Conservation (phyloP, 2,113 vertebrate genomes). For the Sinocyclocheilus maitianheensis region DNA sequence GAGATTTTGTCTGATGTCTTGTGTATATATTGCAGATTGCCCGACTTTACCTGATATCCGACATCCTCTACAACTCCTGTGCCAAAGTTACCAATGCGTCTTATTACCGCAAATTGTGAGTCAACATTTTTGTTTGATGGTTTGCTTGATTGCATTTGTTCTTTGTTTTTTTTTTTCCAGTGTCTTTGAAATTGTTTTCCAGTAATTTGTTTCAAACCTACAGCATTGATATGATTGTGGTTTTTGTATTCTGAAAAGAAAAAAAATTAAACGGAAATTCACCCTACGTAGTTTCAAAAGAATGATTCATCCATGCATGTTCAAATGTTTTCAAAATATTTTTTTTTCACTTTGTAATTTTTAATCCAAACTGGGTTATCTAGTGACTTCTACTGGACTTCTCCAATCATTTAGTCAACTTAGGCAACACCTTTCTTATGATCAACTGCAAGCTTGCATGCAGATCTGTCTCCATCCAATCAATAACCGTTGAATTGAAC, state of each 20-base stretch:
- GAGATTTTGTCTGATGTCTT: background rate
- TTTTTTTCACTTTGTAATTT: too few species aligned
- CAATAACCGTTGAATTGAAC: background rate
- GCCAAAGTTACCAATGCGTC: slow-evolving; percentile 81
- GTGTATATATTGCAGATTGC: slow-evolving; percentile 68
- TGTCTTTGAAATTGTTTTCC: background rate
- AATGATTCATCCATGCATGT: too few species aligned
- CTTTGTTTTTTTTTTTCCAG: too few species aligned
- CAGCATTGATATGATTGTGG: background rate
- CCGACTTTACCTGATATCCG: slow-evolving; percentile 78
- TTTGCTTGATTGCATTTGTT: too few species aligned
- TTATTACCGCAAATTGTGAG: slow-evolving; percentile 83
- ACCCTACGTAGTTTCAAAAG: background rate
- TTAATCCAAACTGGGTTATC: too few species aligned
- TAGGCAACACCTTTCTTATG: background rate
- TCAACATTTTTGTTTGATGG: background rate
- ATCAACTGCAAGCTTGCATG: background rate
- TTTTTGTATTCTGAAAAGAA: background rate
- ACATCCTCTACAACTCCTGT: slow-evolving; percentile 80
- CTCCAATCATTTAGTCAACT: background rate
- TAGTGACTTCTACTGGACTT: background rate
- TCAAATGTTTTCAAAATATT: too few species aligned
- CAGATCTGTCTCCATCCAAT: background rate
- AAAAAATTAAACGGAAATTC: background rate
- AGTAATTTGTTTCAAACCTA: background rate